Conservation (phyloP, 2,888 invertebrate genomes). For the Iphiclides podalirius region DNA sequence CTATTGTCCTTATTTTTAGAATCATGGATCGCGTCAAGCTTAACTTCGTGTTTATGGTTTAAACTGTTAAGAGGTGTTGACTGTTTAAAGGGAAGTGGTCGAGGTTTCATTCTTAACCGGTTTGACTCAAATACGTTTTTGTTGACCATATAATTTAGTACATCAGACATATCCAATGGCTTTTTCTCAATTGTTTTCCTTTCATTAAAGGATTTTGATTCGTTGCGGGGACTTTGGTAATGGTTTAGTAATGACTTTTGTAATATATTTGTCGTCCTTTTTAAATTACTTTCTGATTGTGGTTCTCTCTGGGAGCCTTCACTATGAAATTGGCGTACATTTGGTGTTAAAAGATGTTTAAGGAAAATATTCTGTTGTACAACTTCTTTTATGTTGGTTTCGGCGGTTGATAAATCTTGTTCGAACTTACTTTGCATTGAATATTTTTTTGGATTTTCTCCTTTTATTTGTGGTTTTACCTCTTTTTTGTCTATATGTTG, state of each 20-base stretch:
- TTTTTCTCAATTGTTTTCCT: constrained; percentile 46
- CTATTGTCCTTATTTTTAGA: constrained; percentile 36
- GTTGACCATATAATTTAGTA: constrained; percentile 57
- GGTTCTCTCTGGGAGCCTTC: constrained; percentile 30
- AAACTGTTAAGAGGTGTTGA: constrained; percentile 31
- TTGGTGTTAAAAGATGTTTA: constrained; percentile 49
- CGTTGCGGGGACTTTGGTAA: constrained; percentile 36
- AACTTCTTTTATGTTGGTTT: constrained; percentile 41
- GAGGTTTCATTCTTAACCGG: constrained; percentile 53
- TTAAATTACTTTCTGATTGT: constrained; percentile 27
- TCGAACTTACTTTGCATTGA: constrained; percentile 18
- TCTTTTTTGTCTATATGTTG: constrained; percentile 38
- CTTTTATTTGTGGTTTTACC: constrained; percentile 41
- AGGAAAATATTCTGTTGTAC: constrained; percentile 62
- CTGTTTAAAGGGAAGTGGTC: constrained; percentile 26
- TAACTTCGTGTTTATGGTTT: constrained; percentile 38
- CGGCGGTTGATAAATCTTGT: constrained; percentile 37
- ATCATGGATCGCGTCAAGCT: constrained; percentile 35
- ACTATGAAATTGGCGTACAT: constrained; percentile 33
- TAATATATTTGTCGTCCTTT: constrained; percentile 22
- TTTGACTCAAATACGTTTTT: constrained; percentile 66
- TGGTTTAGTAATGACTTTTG: constrained; percentile 17
- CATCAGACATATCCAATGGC: constrained; percentile 53
- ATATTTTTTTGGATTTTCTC: constrained; percentile 28
- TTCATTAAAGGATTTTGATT: constrained; percentile 48